phyloP scores from a whole-genome alignment of 2,888 invertebrate genomes.

The Hirtodrosophila trivittata region DNA sequence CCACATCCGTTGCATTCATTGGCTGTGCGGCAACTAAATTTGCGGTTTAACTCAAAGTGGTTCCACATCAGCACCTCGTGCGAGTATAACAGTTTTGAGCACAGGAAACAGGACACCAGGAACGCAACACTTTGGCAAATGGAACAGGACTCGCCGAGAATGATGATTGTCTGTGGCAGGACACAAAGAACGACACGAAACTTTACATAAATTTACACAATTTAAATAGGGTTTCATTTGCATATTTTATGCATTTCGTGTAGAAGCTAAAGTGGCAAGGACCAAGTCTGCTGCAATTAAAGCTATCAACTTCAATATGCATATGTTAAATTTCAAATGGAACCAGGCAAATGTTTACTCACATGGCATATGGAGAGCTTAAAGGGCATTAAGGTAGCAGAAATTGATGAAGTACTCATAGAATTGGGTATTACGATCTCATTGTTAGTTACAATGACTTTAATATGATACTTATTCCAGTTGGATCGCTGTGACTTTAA shows the following conservation, averaged over 20 bases:
- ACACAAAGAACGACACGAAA: constrained; percentile 39
- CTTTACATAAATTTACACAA: constrained; percentile 65
- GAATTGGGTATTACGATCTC: too few species aligned
- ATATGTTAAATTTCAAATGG: constrained; percentile 55
- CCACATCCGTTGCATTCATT: constrained; percentile 13
- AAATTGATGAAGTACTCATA: too few species aligned
- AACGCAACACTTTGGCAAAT: constrained; percentile 39
- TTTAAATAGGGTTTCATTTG: constrained; percentile 62
- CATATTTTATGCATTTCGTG: constrained; percentile 65
- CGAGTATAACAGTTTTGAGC: constrained; percentile 45
- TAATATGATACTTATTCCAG: too few species aligned
- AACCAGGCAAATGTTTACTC: constrained; percentile 36
- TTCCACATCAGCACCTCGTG: not conserved
- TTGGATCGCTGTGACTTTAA: too few species aligned
- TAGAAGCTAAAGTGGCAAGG: not conserved
- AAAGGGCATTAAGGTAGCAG: too few species aligned
- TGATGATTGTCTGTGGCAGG: constrained; percentile 8
- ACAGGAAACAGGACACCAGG: not conserved
- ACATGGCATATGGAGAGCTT: constrained; percentile 16
- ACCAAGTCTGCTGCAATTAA: constrained; percentile 48
- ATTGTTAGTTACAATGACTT: too few species aligned
- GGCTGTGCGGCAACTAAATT: constrained; percentile 26
- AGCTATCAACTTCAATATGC: constrained; percentile 55
- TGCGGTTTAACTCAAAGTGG: not conserved
- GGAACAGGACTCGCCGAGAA: constrained; percentile 30